Percentiles rank a stretch among this genome's conserved stretches.
Evolutionary conservation across 2,797 vertebrate species (phyloP).

Genomic region (Rhabdomys pumilio): DNA sequence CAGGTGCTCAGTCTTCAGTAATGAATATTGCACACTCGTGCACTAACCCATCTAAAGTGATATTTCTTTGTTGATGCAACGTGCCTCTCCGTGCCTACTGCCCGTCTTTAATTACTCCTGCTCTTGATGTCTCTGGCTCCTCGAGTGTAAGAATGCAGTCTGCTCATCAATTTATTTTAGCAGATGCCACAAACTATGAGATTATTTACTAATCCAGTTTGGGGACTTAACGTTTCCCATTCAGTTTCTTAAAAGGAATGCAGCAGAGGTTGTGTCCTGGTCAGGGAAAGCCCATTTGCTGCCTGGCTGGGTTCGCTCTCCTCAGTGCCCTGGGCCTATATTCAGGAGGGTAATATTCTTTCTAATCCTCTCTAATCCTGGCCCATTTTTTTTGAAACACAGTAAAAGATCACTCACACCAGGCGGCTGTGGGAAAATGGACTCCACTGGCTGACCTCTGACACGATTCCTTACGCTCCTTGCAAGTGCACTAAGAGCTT

Average conservation of each 20-base stretch:
- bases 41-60: conserved; percentile 61
- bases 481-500: conserved; percentile 66
- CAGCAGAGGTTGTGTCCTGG: conserved; percentile 90
- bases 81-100: conserved; percentile 76
- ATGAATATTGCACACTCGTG: neutral
- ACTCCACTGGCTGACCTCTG: conserved; percentile 90
- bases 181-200: conserved; percentile 91
- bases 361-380: conserved; percentile 92
- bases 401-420: conserved; percentile 90
- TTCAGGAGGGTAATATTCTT: conserved; percentile 90
- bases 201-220: conserved; percentile 93
- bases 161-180: conserved; percentile 88
- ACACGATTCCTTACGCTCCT: conserved; percentile 85
- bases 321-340: conserved; percentile 88
- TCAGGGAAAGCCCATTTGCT: conserved; percentile 93
- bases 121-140: conserved; percentile 84
- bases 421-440: conserved; percentile 91
- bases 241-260: conserved; percentile 92
- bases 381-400: conserved; percentile 87
- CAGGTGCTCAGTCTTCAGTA: conserved; percentile 51
- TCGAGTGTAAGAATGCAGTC: conserved; percentile 87
- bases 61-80: conserved; percentile 76
- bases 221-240: conserved; percentile 91
- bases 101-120: conserved; percentile 86
- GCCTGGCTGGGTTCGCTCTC: conserved; percentile 90